phyloP scores from a whole-genome alignment of 2,113 vertebrate species.

The Lethenteron reissneri region DNA sequence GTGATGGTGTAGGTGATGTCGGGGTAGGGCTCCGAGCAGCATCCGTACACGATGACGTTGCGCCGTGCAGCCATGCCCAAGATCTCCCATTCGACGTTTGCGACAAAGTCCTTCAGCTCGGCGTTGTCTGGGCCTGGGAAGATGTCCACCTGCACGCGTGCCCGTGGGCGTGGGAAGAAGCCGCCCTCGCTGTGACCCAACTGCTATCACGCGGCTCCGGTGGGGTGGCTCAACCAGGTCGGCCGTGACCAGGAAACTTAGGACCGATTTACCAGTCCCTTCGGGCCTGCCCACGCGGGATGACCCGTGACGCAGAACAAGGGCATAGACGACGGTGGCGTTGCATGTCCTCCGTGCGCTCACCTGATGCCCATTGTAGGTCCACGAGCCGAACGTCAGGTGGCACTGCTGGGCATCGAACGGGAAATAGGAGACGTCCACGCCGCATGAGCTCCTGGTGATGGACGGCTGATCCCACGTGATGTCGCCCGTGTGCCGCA shows the following conservation, averaged over 20 bases:
- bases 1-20: slow-evolving; percentile 58
- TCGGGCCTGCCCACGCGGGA: too few species aligned
- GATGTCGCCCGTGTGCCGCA: slow-evolving; percentile 40
- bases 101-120: slow-evolving; percentile 51
- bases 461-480: slow-evolving; percentile 63
- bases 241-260: too few species aligned
- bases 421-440: slow-evolving; percentile 67
- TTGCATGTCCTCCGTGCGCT: too few species aligned
- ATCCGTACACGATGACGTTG: slow-evolving; percentile 45
- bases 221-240: too few species aligned
- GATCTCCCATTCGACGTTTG: slow-evolving; percentile 67
- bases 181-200: too few species aligned
- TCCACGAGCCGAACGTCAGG: slow-evolving; percentile 80
- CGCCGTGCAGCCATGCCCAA: slow-evolving; percentile 50
- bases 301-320: too few species aligned
- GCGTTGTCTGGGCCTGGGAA: slow-evolving; percentile 25
- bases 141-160: slow-evolving; percentile 26
- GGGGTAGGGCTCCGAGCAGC: slow-evolving; percentile 66
- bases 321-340: too few species aligned
- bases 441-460: slow-evolving; percentile 67
- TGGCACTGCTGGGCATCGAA: slow-evolving; percentile 52
- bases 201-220: too few species aligned
- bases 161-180: too few species aligned
- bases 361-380: slow-evolving; percentile 50
- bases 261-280: too few species aligned